Conservation (phyloP, 2,797 vertebrate genomes). For the Sebastes paucispinis region DNA sequence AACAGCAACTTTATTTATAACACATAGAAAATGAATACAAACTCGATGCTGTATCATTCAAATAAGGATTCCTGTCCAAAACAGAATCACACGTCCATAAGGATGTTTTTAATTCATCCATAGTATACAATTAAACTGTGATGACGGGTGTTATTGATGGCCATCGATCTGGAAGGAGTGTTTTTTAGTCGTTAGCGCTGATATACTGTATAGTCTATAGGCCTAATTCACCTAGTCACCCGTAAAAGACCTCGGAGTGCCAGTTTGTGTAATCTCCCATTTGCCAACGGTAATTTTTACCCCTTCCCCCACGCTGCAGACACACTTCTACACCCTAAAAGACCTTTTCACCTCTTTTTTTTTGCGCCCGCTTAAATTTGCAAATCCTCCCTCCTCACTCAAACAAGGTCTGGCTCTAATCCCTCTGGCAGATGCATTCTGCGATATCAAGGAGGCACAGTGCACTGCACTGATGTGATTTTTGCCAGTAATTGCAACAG, state of each 20-base stretch:
- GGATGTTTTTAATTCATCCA: neutral
- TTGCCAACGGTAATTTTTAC: constrained; percentile 4
- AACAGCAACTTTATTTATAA: neutral
- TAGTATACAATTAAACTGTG: neutral
- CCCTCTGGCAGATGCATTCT: constrained; percentile 28
- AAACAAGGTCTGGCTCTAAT: constrained; percentile 45
- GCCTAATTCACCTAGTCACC: constrained; percentile 8
- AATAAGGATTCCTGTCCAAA: neutral
- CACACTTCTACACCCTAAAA: neutral
- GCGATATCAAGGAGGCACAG: constrained; percentile 1
- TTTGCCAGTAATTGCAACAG: neutral
- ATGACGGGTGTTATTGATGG: neutral
- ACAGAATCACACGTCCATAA: too few species aligned
- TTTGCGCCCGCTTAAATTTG: constrained; percentile 10
- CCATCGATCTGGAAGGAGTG: neutral
- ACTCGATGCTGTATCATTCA: neutral
- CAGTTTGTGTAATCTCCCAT: constrained; percentile 32
- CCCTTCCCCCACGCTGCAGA: neutral
- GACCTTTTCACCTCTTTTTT: neutral
- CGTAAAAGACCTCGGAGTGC: neutral
- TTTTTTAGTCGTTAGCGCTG: neutral
- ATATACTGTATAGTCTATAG: neutral
- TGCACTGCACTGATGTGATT: neutral
- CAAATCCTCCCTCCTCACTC: constrained; percentile 43
- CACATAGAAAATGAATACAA: neutral